phyloP scores from a whole-genome alignment of 2,113 vertebrate species.

The Circaetus gallicus region DNA sequence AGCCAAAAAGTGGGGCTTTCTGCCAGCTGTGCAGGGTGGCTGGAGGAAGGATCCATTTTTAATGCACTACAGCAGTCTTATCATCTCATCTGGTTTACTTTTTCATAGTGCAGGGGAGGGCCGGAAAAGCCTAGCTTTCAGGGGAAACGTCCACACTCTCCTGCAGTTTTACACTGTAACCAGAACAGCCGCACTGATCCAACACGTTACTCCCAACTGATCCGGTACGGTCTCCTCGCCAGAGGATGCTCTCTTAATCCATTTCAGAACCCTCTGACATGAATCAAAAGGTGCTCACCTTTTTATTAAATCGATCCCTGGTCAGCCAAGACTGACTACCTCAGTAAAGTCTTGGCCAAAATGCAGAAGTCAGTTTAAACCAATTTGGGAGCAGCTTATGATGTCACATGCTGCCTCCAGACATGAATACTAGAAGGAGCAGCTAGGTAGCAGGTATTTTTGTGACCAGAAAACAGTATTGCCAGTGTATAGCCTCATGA shows the following conservation, averaged over 20 bases:
- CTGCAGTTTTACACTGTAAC: neutral
- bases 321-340: neutral
- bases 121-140: neutral
- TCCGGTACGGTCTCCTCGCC: fast-evolving
- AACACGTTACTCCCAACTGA: neutral
- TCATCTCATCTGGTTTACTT: neutral
- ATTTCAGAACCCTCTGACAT: neutral
- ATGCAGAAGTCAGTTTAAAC: neutral
- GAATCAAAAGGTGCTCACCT: neutral
- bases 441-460: neutral
- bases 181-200: neutral
- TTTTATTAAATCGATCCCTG: neutral
- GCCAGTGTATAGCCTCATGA: neutral
- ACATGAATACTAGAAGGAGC: neutral
- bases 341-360: neutral
- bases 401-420: neutral
- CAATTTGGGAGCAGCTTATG: neutral
- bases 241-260: too few species aligned
- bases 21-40: neutral
- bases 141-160: fast-evolving
- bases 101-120: too few species aligned
- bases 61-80: neutral
- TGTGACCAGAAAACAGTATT: neutral
- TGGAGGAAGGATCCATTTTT: neutral
- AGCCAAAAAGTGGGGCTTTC: fast-evolving